A percentile compares a stretch with the other conserved stretches of the same genome.
These are phyloP conservation scores for Atta texana DNA, from an alignment of 1,140 invertebrate genomes.

Conservation along the genomic window DNA sequence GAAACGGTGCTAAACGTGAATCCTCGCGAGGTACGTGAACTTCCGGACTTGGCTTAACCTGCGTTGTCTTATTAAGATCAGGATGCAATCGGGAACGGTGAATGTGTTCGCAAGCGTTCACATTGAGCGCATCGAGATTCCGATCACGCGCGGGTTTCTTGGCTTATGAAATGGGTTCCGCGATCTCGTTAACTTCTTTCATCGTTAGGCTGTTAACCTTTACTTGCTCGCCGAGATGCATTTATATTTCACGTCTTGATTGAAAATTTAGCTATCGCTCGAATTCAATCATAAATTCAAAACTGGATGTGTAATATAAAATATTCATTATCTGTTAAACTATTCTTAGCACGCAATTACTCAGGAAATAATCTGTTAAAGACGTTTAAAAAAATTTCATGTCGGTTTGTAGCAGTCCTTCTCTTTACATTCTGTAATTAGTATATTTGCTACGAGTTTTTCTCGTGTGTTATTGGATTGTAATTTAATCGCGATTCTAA, in stretches of 20 bases:
- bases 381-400: background rate
- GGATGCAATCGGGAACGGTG: background rate
- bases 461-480: conserved; percentile 16
- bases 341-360: background rate
- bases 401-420: background rate
- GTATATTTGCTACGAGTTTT: background rate
- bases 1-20: conserved; percentile 27
- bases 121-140: conserved; percentile 20
- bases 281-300: background rate
- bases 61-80: conserved; percentile 29
- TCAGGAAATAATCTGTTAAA: background rate
- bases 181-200: conserved; percentile 53
- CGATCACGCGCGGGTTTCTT: conserved; percentile 44
- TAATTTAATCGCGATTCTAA: conserved; percentile 57
- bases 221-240: background rate
- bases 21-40: conserved; percentile 2
- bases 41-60: conserved; percentile 2
- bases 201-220: background rate
- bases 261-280: background rate
- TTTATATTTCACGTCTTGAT: conserved; percentile 5
- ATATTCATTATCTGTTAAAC: background rate
- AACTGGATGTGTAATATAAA: background rate
- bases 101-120: background rate
- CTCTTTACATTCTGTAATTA: background rate
- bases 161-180: conserved; percentile 37